phyloP scores from a whole-genome alignment of 2,888 invertebrate species.

The Rhamphomyia laevipes region DNA sequence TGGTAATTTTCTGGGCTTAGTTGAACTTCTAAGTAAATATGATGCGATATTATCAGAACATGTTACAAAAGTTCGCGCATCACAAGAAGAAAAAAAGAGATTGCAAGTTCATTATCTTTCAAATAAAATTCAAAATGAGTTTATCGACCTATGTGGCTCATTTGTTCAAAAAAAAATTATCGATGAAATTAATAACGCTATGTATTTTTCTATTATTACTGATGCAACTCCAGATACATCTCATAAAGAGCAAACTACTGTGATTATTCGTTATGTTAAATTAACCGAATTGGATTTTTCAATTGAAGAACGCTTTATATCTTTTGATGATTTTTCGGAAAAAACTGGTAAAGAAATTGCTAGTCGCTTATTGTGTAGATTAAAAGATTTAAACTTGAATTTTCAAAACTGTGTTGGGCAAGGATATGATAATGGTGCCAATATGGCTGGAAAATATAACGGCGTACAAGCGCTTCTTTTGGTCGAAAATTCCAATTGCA shows the following conservation, averaged over 20 bases:
- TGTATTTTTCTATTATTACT: background rate
- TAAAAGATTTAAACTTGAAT: background rate
- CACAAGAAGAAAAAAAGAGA: background rate
- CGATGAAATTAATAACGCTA: background rate
- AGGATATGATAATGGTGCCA: background rate
- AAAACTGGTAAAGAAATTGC: background rate
- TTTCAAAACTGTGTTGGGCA: background rate
- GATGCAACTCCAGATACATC: background rate
- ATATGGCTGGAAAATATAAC: background rate
- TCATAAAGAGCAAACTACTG: too few relatives aligned
- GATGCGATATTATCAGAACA: background rate
- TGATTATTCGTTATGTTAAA: too few relatives aligned
- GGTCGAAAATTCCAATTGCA: background rate
- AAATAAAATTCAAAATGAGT: background rate
- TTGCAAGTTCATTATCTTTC: background rate
- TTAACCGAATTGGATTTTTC: too few relatives aligned
- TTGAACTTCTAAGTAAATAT: background rate
- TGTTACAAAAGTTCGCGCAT: background rate
- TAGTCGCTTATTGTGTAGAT: background rate
- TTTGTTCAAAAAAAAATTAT: too few relatives aligned
- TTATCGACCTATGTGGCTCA: background rate
- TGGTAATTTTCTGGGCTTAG: background rate
- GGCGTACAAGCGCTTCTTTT: background rate
- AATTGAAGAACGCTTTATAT: background rate
- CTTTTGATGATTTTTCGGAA: background rate